Percentiles rank a stretch among this genome's conserved stretches.
These are phyloP conservation scores for Seriola aureovittata DNA, from an alignment of 2,113 vertebrate species.

Conservation along the genomic window DNA sequence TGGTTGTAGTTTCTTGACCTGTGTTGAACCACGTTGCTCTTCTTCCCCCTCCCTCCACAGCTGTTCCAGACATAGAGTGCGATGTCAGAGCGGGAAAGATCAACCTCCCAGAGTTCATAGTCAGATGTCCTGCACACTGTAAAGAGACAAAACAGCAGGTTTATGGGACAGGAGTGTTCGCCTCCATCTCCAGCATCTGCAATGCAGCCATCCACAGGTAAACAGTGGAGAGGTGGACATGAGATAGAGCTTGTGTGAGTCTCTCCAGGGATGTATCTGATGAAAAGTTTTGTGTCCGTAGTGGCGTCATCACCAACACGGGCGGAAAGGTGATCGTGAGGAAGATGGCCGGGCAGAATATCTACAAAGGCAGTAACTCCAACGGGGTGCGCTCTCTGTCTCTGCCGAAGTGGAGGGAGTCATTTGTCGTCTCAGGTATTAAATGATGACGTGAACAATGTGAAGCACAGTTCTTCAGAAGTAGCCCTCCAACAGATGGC, in stretches of 20 bases:
- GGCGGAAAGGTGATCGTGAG: constrained; percentile 95
- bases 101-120: constrained; percentile 93
- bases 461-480: neutral
- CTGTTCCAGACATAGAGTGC: constrained; percentile 92
- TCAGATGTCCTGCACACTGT: constrained; percentile 92
- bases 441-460: neutral
- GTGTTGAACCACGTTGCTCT: neutral
- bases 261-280: neutral
- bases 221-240: neutral
- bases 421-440: constrained; percentile 93
- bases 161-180: constrained; percentile 93
- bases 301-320: constrained; percentile 90
- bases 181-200: constrained; percentile 98
- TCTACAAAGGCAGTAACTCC: constrained; percentile 92
- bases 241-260: neutral
- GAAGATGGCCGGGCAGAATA: constrained; percentile 92
- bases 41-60: constrained; percentile 76
- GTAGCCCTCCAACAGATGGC: neutral
- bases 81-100: constrained; percentile 94
- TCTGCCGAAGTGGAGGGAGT: constrained; percentile 94
- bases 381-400: constrained; percentile 92
- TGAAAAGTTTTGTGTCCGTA: constrained; percentile 68
- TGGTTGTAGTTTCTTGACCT: no score
- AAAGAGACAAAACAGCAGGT: constrained; percentile 91
- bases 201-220: constrained; percentile 96